Base-by-base conservation (phyloP, 2,888 invertebrate species). In the Cenopis cana region DNA sequence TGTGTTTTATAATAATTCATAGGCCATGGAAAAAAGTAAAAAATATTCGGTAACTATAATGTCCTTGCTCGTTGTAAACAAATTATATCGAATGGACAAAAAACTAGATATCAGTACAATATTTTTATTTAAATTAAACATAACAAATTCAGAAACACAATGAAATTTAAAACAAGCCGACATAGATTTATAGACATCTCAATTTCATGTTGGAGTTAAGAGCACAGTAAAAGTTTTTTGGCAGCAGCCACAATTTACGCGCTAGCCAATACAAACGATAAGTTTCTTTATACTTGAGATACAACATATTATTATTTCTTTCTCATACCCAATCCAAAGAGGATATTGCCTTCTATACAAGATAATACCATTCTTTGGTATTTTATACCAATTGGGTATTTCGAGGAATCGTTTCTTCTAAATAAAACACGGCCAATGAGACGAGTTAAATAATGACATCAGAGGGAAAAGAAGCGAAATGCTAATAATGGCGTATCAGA, bases 241-340 rank as follows among this genome's bases (percentile, higher is more conserved):
- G 46, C 60, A 60, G 60, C 17, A n/a, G 10, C n/a, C 9, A 11
- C 60, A 60, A 49, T 60, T 60, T 60, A 60, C 46, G 60, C 60
- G 46, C 46, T 60, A 14, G 46, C 60, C 60, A 46, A 60, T 60
- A 60, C 46, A 46, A 46, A 46, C 24, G 46, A 60, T 60, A 60
- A n/a, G 20, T 62, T 33, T 50, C 29, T 60, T 46, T 29, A 18
- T 46, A 2, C 29, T 46, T 60, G 46, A 60, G 12, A 59, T 59
- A 59, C 20, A 49, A 24, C 24, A n/a, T 9, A 36, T 56, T 56
- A 54, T 8, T 56, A 56, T n/a, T n/a, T 33, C 9, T 56, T 11
- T n/a, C 56, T 56, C 33, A 17, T 14, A 29, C 11, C 14, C 38
- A 41, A n/a, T 9, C 17, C 9, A 36, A 11, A n/a, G 11, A 36